Conservation (phyloP, 1,140 invertebrate genomes). For the Anoplolepis gracilipes region DNA sequence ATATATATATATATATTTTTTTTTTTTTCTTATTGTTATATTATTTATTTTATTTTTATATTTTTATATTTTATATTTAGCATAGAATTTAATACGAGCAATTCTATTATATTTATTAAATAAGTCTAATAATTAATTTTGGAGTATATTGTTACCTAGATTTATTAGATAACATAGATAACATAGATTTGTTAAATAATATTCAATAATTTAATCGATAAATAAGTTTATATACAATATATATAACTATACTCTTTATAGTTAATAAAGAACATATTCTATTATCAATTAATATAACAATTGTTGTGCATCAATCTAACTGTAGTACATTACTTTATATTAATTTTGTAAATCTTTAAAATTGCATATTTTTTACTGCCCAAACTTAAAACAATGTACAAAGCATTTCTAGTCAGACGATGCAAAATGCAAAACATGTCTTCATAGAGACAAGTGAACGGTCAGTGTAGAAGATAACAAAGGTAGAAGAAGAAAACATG, state of each 20-base stretch:
- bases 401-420: constrained; percentile 5
- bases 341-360: neutral
- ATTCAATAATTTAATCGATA: neutral
- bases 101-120: neutral
- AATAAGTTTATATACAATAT: neutral
- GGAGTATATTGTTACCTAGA: neutral
- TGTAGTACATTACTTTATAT: neutral
- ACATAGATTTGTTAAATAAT: too few species aligned
- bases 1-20: too few species aligned
- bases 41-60: too few species aligned
- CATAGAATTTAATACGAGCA: neutral
- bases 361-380: neutral
- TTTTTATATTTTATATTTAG: too few species aligned
- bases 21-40: too few species aligned
- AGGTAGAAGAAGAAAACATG: constrained; percentile 22
- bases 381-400: neutral
- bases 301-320: neutral
- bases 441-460: constrained; percentile 1
- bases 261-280: neutral
- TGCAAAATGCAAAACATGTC: constrained; percentile 12
- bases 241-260: neutral
- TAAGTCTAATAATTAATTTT: neutral
- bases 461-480: neutral
- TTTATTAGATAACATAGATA: too few species aligned
- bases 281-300: neutral